Evolutionary conservation across 2,113 vertebrate species (phyloP), one percentile per base, ranked within the genome.

Genomic region (Phaetusa simplex): DNA sequence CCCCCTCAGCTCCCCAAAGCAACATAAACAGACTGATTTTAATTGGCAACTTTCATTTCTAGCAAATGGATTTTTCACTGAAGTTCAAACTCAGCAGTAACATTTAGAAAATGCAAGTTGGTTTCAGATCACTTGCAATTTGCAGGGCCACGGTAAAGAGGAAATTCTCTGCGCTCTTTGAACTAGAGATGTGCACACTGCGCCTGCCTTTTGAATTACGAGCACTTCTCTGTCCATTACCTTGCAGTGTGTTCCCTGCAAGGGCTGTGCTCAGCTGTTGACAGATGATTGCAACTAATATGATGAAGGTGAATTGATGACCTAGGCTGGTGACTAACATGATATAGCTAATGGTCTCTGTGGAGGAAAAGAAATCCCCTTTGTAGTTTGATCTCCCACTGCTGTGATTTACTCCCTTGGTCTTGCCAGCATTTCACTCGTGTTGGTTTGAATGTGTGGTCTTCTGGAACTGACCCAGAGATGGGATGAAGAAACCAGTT

Each of bases 1-100:
- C 36, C 72, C 34, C 9, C 52, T 59, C 62, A 53, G 32, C 62
- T 96, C 88, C 90, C 88, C 32, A 76, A 73, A 95, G 94, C 53
- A 80, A 80, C 84, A 91, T 88, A 87, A 95, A 96, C 79, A 90
- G 56, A 7, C 86, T 47, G 40, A 85, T 85, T 96, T 95, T 97
- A 95, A 97, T 89, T 93, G 90, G 88, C 80, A 96, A 86, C 90
- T 91, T 93, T 78, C 30, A 64, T 95, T 91, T 73, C 61, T 34
- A 90, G 69, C 53, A 58, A 95, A 84, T 93, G 67, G 55, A 76
- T 91, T 91, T 95, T 86, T 90, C 47, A 18, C 87, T 47, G 12
- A 78, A 83, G 74, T 53, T 95, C 73, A 73, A 61, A 45, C 23
- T 53, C 84, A 61, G 87, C 80, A 86, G 77, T 52, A 91, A 9